phyloP scores from a whole-genome alignment of 2,797 vertebrate genomes.

The Premnoplex brunnescens region DNA sequence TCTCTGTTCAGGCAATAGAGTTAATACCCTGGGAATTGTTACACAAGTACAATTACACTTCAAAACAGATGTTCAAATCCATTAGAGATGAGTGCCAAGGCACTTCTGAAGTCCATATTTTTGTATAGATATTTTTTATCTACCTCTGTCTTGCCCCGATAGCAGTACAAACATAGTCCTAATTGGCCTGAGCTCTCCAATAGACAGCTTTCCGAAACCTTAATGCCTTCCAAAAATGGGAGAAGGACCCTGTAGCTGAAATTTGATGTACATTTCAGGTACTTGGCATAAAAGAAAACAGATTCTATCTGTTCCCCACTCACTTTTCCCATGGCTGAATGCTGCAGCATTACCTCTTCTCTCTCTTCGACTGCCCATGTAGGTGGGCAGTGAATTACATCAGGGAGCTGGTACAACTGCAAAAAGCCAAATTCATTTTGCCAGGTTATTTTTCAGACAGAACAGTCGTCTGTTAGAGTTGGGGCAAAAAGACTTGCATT shows the following conservation, averaged over 20 bases:
- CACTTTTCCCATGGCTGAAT: background rate
- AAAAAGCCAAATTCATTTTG: background rate
- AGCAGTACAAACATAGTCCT: background rate
- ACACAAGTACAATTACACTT: background rate
- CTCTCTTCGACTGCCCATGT: background rate
- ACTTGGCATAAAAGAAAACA: background rate
- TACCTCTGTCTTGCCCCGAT: background rate
- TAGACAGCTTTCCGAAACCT: background rate
- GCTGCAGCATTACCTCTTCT: background rate
- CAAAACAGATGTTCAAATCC: background rate
- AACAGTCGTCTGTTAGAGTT: background rate
- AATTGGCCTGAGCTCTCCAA: background rate
- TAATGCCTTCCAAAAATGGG: background rate
- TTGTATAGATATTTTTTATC: background rate
- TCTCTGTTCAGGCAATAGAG: background rate
- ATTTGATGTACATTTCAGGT: background rate
- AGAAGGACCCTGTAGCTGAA: background rate
- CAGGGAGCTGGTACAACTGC: background rate
- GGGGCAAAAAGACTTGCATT: background rate
- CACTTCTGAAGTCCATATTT: background rate
- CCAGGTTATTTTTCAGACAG: background rate
- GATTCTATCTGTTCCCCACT: background rate
- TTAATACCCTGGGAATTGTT: background rate
- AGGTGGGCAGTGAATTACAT: background rate
- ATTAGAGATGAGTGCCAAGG: background rate